Conservation (phyloP, 2,113 vertebrate species). For the Ancistrus triradiatus region DNA sequence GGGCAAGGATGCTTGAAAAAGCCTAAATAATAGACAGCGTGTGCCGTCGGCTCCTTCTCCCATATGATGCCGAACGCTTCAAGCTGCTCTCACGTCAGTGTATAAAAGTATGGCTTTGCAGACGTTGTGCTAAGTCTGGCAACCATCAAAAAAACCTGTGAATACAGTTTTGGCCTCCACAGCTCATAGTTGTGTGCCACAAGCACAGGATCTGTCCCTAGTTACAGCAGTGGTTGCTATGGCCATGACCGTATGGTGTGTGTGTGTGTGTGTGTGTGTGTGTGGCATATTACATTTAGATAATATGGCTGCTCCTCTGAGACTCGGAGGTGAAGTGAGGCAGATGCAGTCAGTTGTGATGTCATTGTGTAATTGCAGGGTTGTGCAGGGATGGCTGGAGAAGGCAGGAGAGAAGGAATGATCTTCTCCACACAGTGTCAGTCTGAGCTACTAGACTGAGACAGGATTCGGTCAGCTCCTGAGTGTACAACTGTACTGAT, state of each 20-base stretch:
- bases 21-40: constrained; percentile 3
- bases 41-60: background rate
- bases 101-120: constrained; percentile 25
- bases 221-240: constrained; percentile 54
- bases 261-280: constrained; percentile 31
- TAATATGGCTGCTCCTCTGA: constrained; percentile 37
- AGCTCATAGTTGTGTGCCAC: constrained; percentile 20
- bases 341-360: constrained; percentile 43
- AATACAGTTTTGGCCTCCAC: constrained; percentile 35
- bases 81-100: constrained; percentile 21
- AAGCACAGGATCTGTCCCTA: constrained; percentile 48
- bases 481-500: too few relatives aligned
- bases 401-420: constrained; percentile 4
- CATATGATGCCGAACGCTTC: constrained; percentile 8
- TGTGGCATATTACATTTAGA: constrained; percentile 47
- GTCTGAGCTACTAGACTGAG: too few relatives aligned
- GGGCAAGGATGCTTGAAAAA: background rate
- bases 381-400: constrained; percentile 25
- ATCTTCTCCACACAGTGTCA: background rate
- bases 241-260: constrained; percentile 42
- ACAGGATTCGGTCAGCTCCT: too few relatives aligned
- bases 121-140: constrained; percentile 30
- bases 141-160: constrained; percentile 16
- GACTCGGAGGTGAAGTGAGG: constrained; percentile 23
- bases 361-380: constrained; percentile 40